Conservation (phyloP, 2,113 vertebrate genomes). For the Apistogramma diplotaenia region DNA sequence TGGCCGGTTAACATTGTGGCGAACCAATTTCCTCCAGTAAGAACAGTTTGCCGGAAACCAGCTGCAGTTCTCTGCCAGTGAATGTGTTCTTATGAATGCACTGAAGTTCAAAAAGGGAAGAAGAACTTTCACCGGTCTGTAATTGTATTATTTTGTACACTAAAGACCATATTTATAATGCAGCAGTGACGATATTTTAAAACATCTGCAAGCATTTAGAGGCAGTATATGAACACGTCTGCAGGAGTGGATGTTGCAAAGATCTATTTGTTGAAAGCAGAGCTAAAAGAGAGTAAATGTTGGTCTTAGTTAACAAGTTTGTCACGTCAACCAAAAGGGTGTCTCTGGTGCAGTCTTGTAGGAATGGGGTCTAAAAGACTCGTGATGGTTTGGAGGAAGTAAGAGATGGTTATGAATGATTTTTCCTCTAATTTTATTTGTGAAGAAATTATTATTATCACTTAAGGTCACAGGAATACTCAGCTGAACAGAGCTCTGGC, state of each 20-base stretch:
- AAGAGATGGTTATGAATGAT: too few species aligned
- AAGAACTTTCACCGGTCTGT: neutral
- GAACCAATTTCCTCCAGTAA: conserved; percentile 5
- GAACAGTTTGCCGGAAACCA: conserved; percentile 7
- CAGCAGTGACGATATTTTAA: neutral
- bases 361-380: too few species aligned
- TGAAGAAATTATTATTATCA: too few species aligned
- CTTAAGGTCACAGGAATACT: too few species aligned
- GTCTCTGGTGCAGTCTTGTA: too few species aligned
- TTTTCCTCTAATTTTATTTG: too few species aligned
- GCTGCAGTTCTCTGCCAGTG: neutral
- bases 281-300: neutral
- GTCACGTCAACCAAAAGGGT: too few species aligned
- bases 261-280: neutral
- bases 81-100: neutral
- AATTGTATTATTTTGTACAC: neutral
- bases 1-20: neutral
- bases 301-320: neutral
- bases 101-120: neutral
- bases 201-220: neutral
- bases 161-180: neutral
- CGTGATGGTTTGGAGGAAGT: too few species aligned
- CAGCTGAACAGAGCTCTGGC: too few species aligned
- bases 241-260: neutral
- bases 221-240: too few species aligned